phyloP scores from a whole-genome alignment of 2,113 vertebrate species.

The Notarius quadriscutis region DNA sequence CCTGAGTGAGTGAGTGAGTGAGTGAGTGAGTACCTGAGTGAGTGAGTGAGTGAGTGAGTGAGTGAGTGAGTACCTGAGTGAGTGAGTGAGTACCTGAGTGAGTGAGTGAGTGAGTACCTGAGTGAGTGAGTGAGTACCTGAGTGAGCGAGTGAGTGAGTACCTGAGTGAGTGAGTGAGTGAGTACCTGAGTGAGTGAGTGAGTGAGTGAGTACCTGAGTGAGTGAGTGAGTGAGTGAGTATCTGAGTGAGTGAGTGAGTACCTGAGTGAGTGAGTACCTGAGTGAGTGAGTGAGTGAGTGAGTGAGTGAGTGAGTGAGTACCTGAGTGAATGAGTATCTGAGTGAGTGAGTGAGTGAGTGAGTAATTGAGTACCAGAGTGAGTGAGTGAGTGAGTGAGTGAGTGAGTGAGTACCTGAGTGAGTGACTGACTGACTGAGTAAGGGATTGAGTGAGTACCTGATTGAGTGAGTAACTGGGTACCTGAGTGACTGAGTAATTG shows the following conservation, averaged over 20 bases:
- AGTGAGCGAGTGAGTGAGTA: not conserved
- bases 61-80: not conserved
- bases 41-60: not conserved
- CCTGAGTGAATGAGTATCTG: not conserved
- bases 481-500: too few species aligned
- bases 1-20: not conserved
- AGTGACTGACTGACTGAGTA: not conserved
- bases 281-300: not conserved
- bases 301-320: not conserved
- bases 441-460: not conserved
- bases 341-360: not conserved
- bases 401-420: not conserved
- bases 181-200: not conserved
- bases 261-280: not conserved
- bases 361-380: not conserved
- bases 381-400: not conserved
- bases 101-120: too few species aligned
- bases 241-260: not conserved
- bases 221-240: too few species aligned
- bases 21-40: not conserved
- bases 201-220: not conserved
- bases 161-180: not conserved
- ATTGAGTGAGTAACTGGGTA: not conserved
- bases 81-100: not conserved
- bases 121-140: too few species aligned